These are phyloP conservation scores for Zygothrica quintamaculata DNA, from an alignment of 2,888 invertebrate genomes.

Conservation along the genomic window DNA sequence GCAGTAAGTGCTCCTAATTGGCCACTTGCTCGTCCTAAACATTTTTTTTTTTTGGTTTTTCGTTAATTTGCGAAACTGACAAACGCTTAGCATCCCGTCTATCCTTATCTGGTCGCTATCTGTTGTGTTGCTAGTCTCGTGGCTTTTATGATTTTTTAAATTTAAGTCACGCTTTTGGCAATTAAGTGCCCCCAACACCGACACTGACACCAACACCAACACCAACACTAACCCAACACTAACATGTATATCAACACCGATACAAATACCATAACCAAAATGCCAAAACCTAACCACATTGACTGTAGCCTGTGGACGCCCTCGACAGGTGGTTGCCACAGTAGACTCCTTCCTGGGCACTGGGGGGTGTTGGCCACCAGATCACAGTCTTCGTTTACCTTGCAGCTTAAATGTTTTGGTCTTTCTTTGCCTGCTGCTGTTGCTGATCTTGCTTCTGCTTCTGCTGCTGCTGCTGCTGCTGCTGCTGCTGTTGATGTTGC, in stretches of 20 bases:
- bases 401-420: slow-evolving; percentile 36
- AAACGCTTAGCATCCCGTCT: slow-evolving; percentile 60
- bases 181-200: slow-evolving; percentile 73
- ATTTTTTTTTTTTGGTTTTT: slow-evolving; percentile 41
- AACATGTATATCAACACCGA: slow-evolving; percentile 6
- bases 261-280: not conserved
- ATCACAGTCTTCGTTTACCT: slow-evolving; percentile 23
- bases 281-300: slow-evolving; percentile 23
- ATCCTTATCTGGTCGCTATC: slow-evolving; percentile 50
- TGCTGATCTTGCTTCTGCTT: not conserved
- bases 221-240: slow-evolving; percentile 10
- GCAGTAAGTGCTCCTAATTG: slow-evolving; percentile 70
- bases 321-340: slow-evolving; percentile 63
- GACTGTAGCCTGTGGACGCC: slow-evolving; percentile 62
- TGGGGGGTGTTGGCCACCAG: slow-evolving; percentile 51
- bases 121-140: slow-evolving; percentile 59
- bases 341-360: slow-evolving; percentile 45
- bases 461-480: slow-evolving; percentile 5
- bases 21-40: slow-evolving; percentile 57
- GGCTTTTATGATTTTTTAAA: slow-evolving; percentile 78
- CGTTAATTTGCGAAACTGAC: slow-evolving; percentile 68
- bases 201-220: slow-evolving; percentile 25
- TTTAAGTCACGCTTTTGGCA: slow-evolving; percentile 81
- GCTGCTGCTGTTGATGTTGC: slow-evolving; percentile 16
- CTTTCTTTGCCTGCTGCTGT: slow-evolving; percentile 41